Percentiles rank a stretch among this genome's conserved stretches.
These are phyloP conservation scores for Zoanthus gigantus DNA, from an alignment of 92 coral and sea anemone species.

Conservation along the genomic window DNA sequence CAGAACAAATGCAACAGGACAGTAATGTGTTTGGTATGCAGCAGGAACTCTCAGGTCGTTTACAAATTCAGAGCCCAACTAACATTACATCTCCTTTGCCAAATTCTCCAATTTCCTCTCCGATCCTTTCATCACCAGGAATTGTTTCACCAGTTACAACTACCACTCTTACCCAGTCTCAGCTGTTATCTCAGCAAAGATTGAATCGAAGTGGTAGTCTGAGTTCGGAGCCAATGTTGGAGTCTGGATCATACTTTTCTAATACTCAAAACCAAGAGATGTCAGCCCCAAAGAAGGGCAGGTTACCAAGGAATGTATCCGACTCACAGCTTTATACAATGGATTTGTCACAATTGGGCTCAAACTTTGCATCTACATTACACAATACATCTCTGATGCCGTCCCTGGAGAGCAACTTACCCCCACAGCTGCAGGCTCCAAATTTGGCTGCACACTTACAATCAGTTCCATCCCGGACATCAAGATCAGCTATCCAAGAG, in stretches of 20 bases:
- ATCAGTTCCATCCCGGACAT: constrained; percentile 67
- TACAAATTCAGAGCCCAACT: constrained; percentile 24
- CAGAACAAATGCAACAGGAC: constrained; percentile 36
- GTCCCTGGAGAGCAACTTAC: constrained; percentile 76
- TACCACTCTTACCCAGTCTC: constrained; percentile 8
- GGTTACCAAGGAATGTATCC: constrained; percentile 90
- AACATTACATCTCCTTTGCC: constrained; percentile 23
- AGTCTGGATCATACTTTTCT: constrained; percentile 3
- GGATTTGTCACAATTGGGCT: constrained; percentile 78
- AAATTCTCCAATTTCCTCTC: constrained; percentile 14
- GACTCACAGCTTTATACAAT: constrained; percentile 90
- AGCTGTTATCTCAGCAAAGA: constrained; percentile 4
- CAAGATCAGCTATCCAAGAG: constrained; percentile 67
- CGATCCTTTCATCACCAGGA: constrained; percentile 16
- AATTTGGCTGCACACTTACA: constrained; percentile 95
- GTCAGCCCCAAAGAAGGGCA: constrained; percentile 58
- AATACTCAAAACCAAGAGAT: constrained; percentile 24
- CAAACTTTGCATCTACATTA: constrained; percentile 46
- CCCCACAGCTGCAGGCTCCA: constrained; percentile 97
- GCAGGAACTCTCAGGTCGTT: constrained; percentile 14
- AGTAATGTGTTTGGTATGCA: constrained; percentile 20
- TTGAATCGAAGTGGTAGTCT: constrained; percentile 12
- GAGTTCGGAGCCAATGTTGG: constrained; percentile 13
- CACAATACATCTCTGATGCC: constrained; percentile 63
- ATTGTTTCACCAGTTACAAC: constrained; percentile 7